A percentile compares a stretch with the other conserved stretches of the same genome.
Conservation (phyloP, 2,113 vertebrate genomes). For the Thymallus thymallus region DNA sequence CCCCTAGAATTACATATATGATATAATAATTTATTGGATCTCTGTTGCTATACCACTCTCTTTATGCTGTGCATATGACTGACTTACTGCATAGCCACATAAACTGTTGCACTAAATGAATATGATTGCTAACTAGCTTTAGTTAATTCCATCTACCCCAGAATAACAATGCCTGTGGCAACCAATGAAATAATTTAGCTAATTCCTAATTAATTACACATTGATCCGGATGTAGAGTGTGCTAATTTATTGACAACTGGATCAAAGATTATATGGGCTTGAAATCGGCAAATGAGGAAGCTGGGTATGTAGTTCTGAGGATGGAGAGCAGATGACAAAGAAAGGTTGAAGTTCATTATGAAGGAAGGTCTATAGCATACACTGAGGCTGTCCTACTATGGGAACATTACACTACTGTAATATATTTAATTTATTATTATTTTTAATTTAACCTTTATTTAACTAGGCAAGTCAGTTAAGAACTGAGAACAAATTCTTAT, state of each 20-base stretch:
- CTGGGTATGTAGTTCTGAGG: constrained; percentile 2
- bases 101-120: not conserved
- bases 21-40: too few relatives aligned
- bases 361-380: not conserved
- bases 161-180: constrained; percentile 7
- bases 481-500: too few relatives aligned
- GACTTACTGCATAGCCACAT: too few relatives aligned
- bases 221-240: constrained; percentile 8
- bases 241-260: not conserved
- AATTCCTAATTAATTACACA: constrained; percentile 34
- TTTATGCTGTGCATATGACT: too few relatives aligned
- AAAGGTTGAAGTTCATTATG: not conserved
- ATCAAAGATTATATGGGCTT: constrained; percentile 6
- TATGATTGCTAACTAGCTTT: constrained; percentile 14
- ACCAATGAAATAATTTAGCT: constrained; percentile 13
- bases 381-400: not conserved
- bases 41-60: too few relatives aligned
- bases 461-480: too few relatives aligned
- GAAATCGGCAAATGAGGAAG: constrained; percentile 7
- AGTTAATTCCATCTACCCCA: constrained; percentile 17
- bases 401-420: not conserved
- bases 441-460: too few relatives aligned
- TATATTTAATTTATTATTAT: too few relatives aligned
- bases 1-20: too few relatives aligned
- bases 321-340: not conserved